phyloP scores from a whole-genome alignment of 2,888 invertebrate species.

The Galerucella nymphaeae region DNA sequence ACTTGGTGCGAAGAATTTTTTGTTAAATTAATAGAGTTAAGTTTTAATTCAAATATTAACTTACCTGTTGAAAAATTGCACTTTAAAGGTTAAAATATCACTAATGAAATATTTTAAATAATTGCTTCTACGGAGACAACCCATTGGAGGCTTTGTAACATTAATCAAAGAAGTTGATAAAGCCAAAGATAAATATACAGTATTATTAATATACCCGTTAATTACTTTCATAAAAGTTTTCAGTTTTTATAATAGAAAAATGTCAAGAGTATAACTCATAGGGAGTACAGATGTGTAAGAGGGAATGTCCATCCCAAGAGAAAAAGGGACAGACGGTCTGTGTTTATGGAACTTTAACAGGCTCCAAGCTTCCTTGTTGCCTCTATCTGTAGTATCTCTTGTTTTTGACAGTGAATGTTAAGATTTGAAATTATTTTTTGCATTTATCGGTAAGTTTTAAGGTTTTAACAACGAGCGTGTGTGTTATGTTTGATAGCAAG shows the following conservation, averaged over 20 bases:
- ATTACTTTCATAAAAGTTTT: no score
- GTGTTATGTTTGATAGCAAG: no score
- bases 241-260: background rate
- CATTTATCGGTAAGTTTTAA: no score
- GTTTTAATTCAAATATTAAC: background rate
- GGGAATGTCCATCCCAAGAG: no score
- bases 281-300: no score
- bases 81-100: background rate
- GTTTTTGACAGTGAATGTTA: no score
- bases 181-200: constrained; percentile 1
- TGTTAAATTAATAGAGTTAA: background rate
- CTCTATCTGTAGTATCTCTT: no score
- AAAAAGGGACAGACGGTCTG: no score
- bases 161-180: background rate
- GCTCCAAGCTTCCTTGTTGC: no score
- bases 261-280: background rate
- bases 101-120: background rate
- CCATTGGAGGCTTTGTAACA: background rate
- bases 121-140: background rate
- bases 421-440: no score
- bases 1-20: background rate
- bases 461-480: no score
- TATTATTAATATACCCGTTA: background rate
- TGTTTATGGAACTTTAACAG: no score
- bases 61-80: background rate